These are phyloP conservation scores for Molossus alvarezi DNA, from an alignment of 2,797 vertebrate species.

Conservation along the genomic window DNA sequence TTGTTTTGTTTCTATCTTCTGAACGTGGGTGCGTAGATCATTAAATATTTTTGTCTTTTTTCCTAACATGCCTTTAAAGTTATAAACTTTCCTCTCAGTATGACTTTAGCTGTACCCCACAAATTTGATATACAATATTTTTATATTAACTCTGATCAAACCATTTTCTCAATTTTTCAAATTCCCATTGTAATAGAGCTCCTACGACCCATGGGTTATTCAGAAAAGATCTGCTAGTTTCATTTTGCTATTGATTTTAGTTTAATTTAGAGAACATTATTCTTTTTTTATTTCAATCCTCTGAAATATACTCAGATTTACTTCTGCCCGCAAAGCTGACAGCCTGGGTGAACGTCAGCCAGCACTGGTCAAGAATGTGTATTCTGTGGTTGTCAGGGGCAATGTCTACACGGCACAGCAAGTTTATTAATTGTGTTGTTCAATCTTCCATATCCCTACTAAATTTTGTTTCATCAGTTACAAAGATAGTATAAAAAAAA, in stretches of 20 bases:
- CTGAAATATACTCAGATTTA: background rate
- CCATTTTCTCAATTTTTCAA: constrained; percentile 38
- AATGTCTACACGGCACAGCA: background rate
- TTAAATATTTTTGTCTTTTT: constrained; percentile 6
- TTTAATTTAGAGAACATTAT: constrained; percentile 15
- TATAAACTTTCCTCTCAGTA: constrained; percentile 46
- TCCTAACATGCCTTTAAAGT: background rate
- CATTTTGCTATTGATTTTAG: constrained; percentile 11
- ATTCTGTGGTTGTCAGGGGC: background rate
- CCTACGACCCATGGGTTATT: background rate
- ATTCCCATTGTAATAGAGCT: background rate
- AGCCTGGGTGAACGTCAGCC: background rate
- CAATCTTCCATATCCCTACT: background rate
- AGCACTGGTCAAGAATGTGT: background rate
- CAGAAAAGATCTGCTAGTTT: background rate
- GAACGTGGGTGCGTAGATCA: background rate
- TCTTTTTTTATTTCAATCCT: background rate
- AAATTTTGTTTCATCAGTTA: background rate
- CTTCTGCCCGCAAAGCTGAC: background rate
- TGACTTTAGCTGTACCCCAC: background rate
- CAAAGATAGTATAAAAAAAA: background rate
- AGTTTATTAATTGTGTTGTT: background rate
- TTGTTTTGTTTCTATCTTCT: background rate
- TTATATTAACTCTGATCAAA: constrained; percentile 44
- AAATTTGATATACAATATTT: background rate